Evolutionary conservation across 2,113 vertebrate genomes (phyloP).

Genomic region (Natator depressus): DNA sequence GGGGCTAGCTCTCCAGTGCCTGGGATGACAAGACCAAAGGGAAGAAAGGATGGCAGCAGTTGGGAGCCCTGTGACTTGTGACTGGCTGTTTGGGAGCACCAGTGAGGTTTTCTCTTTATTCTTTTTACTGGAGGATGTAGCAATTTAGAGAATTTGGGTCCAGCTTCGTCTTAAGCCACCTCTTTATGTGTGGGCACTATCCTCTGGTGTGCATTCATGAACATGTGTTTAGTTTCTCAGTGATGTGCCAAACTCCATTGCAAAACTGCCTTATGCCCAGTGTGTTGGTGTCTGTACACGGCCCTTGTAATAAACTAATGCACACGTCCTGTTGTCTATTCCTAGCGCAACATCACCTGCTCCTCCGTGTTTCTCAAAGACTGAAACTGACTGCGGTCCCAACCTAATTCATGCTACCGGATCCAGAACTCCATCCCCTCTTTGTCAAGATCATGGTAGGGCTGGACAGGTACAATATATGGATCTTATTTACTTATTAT

Average conservation of each 20-base stretch:
- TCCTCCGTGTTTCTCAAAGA: constrained; percentile 14
- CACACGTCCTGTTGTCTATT: constrained; percentile 2
- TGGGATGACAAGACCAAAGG: not conserved
- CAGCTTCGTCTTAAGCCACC: not conserved
- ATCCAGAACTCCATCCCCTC: not conserved
- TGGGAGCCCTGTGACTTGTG: not conserved
- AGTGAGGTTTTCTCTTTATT: not conserved
- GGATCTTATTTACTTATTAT: not conserved
- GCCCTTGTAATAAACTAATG: not conserved
- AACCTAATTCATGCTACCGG: not conserved
- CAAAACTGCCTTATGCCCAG: not conserved
- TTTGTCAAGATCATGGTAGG: constrained; percentile 76
- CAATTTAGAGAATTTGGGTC: not conserved
- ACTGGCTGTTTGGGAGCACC: not conserved
- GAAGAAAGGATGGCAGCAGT: not conserved
- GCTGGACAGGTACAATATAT: constrained; percentile 82
- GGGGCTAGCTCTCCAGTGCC: not conserved
- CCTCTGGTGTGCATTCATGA: not conserved
- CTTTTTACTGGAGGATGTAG: not conserved
- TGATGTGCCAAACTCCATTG: not conserved
- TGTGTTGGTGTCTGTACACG: not conserved
- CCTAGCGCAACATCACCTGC: constrained; percentile 41
- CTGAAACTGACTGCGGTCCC: not conserved
- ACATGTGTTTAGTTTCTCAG: not conserved
- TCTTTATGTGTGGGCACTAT: not conserved